Evolutionary conservation across 2,888 invertebrate genomes (phyloP), one percentile per base, ranked within the genome.

Genomic region (Pristionchus japonicus): DNA sequence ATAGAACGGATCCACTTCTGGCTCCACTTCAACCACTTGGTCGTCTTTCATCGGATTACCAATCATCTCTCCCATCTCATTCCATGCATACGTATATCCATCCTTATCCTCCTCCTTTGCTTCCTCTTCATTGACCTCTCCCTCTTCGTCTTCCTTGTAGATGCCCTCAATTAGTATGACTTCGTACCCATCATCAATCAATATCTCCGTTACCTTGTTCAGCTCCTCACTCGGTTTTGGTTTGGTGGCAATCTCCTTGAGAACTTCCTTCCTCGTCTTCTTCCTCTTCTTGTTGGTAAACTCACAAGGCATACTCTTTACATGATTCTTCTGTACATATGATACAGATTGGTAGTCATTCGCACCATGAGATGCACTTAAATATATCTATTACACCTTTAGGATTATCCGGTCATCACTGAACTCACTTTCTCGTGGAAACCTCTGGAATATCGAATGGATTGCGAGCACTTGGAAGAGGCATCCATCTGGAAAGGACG

Each of bases 61-160:
- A n/a, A 77, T 77, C 20, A 77, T 43, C 23, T 77, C 77, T 77
- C 77, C 77, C 77, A 43, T 77, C n/a, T 40, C 77, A 43, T 77
- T 27, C 77, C 77, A 77, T 34, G 13, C 43, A 34, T 17, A 77
- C n/a, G 40, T 40, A 40, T 43, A 77, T 43, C 20, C n/a, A n/a
- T n/a, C n/a, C n/a, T n/a, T 34, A 43, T 77, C 77, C 20, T 43
- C 77, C 31, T 77, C 67, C 9, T 34, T 34, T 31, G 31, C 67
- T 34, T 67, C 61, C 67, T 67, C 34, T 43, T n/a, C n/a, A 27
- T 31, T 11, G 20, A n/a, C n/a, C n/a, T n/a, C n/a, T n/a, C n/a
- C n/a, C n/a, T n/a, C n/a, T n/a, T n/a, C n/a, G n/a, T 77, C 77
- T 23, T 77, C 20, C n/a, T 23, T 77, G 40, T 77, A 77, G n/a